These are phyloP conservation scores for Incurvaria masculella DNA, from an alignment of 2,888 invertebrate species.

Conservation along the genomic window DNA sequence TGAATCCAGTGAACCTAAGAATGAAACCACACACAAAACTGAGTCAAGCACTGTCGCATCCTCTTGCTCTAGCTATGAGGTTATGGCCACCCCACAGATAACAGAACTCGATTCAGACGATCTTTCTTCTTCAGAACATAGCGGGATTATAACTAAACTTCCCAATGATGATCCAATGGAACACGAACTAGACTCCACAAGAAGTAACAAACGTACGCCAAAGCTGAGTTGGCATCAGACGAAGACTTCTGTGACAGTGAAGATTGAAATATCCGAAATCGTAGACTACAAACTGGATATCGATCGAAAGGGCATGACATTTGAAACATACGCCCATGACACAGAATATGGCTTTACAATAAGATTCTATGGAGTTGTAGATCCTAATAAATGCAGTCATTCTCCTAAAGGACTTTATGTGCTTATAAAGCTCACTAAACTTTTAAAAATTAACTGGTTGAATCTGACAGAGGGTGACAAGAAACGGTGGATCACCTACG, in stretches of 20 bases:
- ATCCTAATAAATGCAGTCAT: slow-evolving; percentile 24
- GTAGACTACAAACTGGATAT: slow-evolving; percentile 31
- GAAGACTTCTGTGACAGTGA: slow-evolving; percentile 25
- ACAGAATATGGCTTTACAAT: slow-evolving; percentile 33
- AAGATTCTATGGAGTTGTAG: slow-evolving; percentile 36
- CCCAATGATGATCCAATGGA: background rate
- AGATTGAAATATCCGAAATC: slow-evolving; percentile 34
- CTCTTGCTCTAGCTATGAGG: slow-evolving; percentile 1
- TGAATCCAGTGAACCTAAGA: too few species aligned
- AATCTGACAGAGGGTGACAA: slow-evolving; percentile 25
- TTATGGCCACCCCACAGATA: slow-evolving; percentile 7
- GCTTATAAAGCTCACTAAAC: slow-evolving; percentile 29
- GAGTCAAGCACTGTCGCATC: too few species aligned
- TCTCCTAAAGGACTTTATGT: slow-evolving; percentile 37
- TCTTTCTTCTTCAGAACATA: slow-evolving; percentile 18
- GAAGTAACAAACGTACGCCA: slow-evolving; percentile 23
- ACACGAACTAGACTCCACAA: background rate
- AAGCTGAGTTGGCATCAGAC: slow-evolving; percentile 39
- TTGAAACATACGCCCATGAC: slow-evolving; percentile 26
- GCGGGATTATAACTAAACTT: background rate
- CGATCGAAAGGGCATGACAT: slow-evolving; percentile 25
- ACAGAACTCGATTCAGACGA: slow-evolving; percentile 26
- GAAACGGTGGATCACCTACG: slow-evolving; percentile 30
- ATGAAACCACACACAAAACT: too few species aligned
- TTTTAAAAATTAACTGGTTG: slow-evolving; percentile 33